A percentile compares a stretch with the other conserved stretches of the same genome.
These are phyloP conservation scores for Patella vulgata DNA, from an alignment of 1,140 invertebrate species.

Conservation along the genomic window DNA sequence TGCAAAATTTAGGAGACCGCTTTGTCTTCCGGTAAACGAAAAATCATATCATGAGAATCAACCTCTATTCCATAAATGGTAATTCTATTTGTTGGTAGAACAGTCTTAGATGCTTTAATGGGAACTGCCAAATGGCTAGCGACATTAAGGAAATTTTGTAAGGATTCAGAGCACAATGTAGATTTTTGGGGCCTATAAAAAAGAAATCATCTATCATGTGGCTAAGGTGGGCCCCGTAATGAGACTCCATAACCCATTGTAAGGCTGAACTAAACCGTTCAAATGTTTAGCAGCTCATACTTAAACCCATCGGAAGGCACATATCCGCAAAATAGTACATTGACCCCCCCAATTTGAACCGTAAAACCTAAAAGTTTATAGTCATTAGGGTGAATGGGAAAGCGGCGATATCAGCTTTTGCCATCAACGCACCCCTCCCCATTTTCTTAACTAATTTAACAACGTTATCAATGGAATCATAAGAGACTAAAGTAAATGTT, in stretches of 20 bases:
- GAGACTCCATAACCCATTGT: slow-evolving; percentile 4
- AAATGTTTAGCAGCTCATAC: slow-evolving; percentile 11
- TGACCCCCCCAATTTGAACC: not conserved
- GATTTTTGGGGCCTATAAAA: no score
- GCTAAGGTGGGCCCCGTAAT: not conserved
- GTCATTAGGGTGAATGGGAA: no score
- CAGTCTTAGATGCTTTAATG: not conserved
- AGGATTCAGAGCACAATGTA: not conserved
- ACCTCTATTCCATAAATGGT: not conserved
- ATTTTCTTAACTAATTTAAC: not conserved
- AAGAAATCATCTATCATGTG: not conserved
- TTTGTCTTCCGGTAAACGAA: no score
- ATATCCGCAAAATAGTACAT: slow-evolving; percentile 1
- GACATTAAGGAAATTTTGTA: not conserved
- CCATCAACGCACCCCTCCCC: slow-evolving; percentile 8
- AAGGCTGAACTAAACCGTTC: slow-evolving; percentile 9
- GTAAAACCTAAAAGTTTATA: slow-evolving; percentile 6
- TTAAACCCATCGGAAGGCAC: not conserved
- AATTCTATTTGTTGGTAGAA: not conserved
- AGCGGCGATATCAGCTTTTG: slow-evolving; percentile 17
- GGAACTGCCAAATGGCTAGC: not conserved
- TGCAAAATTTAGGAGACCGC: slow-evolving; percentile 23
- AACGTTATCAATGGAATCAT: slow-evolving; percentile 1
- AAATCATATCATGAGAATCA: no score
- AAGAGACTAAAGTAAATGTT: not conserved